A percentile compares a stretch with the other conserved stretches of the same genome.
phyloP scores from a whole-genome alignment of 2,797 vertebrate genomes.

The Anabas testudineus region DNA sequence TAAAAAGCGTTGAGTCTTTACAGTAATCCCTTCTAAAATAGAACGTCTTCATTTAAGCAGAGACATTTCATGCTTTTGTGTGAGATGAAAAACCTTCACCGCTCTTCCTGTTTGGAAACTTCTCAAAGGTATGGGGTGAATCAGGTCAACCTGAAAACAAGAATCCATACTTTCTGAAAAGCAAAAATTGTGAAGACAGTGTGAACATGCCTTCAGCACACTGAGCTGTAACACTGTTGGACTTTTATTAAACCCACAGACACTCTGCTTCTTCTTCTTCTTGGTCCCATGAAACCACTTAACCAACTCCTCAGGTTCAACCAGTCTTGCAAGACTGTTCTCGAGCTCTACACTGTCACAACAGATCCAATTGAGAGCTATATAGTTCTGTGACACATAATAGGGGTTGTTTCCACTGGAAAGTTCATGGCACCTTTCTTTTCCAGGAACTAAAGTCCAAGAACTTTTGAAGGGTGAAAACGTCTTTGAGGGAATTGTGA shows the following conservation, averaged over 20 bases:
- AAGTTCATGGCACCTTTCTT: no score
- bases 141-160: constrained; percentile 43
- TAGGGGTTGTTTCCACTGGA: no score
- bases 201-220: constrained; percentile 4
- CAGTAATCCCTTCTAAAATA: neutral
- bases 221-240: neutral
- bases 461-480: no score
- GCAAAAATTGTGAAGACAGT: neutral
- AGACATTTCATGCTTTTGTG: constrained; percentile 6
- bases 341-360: constrained; percentile 9
- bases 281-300: constrained; percentile 57
- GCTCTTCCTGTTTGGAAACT: constrained; percentile 6
- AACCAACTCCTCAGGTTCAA: constrained; percentile 26
- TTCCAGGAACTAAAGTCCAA: no score
- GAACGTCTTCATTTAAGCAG: neutral
- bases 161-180: constrained; percentile 1
- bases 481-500: no score
- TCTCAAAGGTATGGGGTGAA: constrained; percentile 7
- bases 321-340: constrained; percentile 17
- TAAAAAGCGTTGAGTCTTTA: neutral
- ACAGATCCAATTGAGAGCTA: constrained; percentile 36
- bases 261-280: neutral
- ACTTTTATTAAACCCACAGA: constrained; percentile 31
- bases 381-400: constrained; percentile 25
- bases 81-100: constrained; percentile 12